Base-by-base conservation (phyloP, 2,113 vertebrate species). In the Bubo blakistoni region DNA sequence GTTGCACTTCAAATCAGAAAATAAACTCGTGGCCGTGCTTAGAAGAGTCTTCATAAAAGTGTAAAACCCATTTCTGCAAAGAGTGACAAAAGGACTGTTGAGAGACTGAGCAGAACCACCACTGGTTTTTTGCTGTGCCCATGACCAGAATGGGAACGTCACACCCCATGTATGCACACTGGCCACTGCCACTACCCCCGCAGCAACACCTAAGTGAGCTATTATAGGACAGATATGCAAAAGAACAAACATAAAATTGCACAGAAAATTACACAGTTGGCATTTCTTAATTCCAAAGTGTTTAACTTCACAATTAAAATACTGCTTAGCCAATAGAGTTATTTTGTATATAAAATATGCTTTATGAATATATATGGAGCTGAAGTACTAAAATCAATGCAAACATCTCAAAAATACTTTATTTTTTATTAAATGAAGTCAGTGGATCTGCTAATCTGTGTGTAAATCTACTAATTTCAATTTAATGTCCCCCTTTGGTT, bases 61-160 rank as follows among this genome's bases (percentile, higher is more conserved):
- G 1, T 27, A 63, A 74, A 83, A 29, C 14, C 36, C 6, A 5
- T 27, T 82, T 86, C 44, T 69, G 7, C 24, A 34, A 58, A 38
- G 36, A 26, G 9, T 1, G 0, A 55, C 11, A 46, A 32, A 63
- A 70, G 15, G 18, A 13, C 22, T 20, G 7, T 19, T 13, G 19
- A 38, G 11, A 47, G 8, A 19, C 25, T 18, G 18, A 69, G 20
- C 29, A 79, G 57, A 65, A 59, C 32, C 40, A 80, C 6, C 44
- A 20, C 5, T 0, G 1, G 7, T 2, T 26, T 42, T 47, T n/a
- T 26, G 49, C 9, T 10, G 13, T 11, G 30, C n/a, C 46, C 9
- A 0, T 27, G 22, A 14, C 25, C 38, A 46, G 36, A 20, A 65
- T 17, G n/a, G 29, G 24, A 84, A 2, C 0, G 11, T 51, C n/a